Evolutionary conservation across 2,888 invertebrate genomes (phyloP).

Genomic region (Lathronympha strigana): DNA sequence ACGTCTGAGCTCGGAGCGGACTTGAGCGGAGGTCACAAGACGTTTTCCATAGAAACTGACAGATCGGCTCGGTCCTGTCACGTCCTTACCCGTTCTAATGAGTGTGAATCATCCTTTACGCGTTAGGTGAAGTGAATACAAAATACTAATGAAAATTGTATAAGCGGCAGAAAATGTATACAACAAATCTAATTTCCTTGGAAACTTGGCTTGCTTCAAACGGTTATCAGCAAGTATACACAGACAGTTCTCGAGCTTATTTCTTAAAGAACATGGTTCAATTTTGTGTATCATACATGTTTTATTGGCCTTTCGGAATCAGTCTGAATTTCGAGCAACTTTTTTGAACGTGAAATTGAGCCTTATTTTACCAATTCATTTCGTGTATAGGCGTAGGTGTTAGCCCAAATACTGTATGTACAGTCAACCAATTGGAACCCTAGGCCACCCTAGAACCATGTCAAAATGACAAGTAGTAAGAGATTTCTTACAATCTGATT

Average conservation of each 20-base stretch:
- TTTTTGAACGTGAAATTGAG: slow-evolving; percentile 3
- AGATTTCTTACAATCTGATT: too few species aligned
- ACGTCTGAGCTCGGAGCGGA: too few species aligned
- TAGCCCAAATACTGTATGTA: not conserved
- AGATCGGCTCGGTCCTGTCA: too few species aligned
- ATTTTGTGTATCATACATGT: not conserved
- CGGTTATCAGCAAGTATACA: slow-evolving; percentile 17
- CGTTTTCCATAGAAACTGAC: too few species aligned
- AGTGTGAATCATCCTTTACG: not conserved
- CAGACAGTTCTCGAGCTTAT: slow-evolving; percentile 9
- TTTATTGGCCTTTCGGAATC: slow-evolving; percentile 25
- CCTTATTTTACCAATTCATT: slow-evolving; percentile 4
- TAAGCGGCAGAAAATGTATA: slow-evolving; percentile 39
- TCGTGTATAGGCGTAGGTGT: not conserved
- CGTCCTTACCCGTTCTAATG: too few species aligned
- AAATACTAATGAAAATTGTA: slow-evolving; percentile 34
- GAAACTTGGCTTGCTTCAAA: slow-evolving; percentile 32
- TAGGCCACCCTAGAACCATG: too few species aligned
- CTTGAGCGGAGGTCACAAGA: too few species aligned
- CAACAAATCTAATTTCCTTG: slow-evolving; percentile 41
- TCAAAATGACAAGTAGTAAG: too few species aligned
- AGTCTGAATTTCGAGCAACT: slow-evolving; percentile 25
- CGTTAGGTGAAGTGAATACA: slow-evolving; percentile 31
- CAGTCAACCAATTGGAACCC: too few species aligned
- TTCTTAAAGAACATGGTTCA: not conserved